Evolutionary conservation across 2,888 invertebrate species (phyloP).

Genomic region (Rhodophaea formosa): DNA sequence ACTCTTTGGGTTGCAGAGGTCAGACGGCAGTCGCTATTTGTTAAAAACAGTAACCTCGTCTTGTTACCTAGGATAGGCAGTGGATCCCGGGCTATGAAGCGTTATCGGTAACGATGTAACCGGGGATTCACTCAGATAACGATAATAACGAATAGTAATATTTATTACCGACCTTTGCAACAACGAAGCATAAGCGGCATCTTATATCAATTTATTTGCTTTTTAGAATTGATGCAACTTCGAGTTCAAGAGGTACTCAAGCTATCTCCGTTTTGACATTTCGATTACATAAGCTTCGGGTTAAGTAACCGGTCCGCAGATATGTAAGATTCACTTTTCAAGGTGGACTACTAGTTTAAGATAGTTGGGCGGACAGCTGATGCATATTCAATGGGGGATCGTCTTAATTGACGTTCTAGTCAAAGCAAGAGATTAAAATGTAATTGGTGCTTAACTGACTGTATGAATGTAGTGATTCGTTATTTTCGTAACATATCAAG

Average conservation of each 20-base stretch:
- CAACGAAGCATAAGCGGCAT: background rate
- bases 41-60: no score
- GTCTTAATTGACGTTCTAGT: conserved; percentile 6
- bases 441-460: background rate
- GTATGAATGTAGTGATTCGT: background rate
- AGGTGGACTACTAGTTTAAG: conserved; percentile 15
- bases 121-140: no score
- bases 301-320: conserved; percentile 15
- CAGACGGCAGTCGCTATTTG: no score
- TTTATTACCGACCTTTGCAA: background rate
- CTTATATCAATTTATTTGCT: conserved; percentile 5
- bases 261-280: conserved; percentile 18
- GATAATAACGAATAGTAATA: no score
- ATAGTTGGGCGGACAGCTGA: background rate
- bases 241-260: conserved; percentile 17
- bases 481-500: no score
- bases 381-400: conserved; percentile 9
- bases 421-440: conserved; percentile 8
- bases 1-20: no score
- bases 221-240: conserved; percentile 12
- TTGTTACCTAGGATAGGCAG: no score
- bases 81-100: no score
- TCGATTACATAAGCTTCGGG: conserved; percentile 14
- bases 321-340: conserved; percentile 15
- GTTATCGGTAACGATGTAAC: no score